Evolutionary conservation across 2,113 vertebrate genomes (phyloP), one percentile per base, ranked within the genome.

Genomic region (Lipotes vexillifer): DNA sequence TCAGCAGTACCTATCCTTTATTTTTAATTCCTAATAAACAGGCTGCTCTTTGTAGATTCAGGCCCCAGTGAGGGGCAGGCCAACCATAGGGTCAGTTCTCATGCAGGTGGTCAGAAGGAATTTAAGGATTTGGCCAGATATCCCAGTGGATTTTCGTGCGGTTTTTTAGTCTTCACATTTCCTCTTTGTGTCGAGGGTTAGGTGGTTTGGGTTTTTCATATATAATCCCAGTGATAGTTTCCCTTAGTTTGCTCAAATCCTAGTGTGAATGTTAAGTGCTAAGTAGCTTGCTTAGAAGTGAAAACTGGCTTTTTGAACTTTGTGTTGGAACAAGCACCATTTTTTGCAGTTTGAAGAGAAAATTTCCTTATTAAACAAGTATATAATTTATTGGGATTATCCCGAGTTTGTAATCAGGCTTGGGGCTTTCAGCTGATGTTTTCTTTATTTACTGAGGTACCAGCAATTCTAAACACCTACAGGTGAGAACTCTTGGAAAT

Each of bases 151-250:
- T 93, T 87, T 88, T 95, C 23, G 41, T 84, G 49, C 80, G 66
- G 31, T 31, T 96, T 74, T 71, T 83, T 93, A 84, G 46, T 95
- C n/a, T 94, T 92, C 33, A 71, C 25, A 68, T 85, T 88, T 81
- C 38, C 55, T n/a, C 57, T 13, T 74, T 88, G 36, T 69, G 36
- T 65, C 36, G 88, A 5, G n/a, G 33, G 5, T 87, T 82, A 75
- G 0, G 57, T 82, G 66, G n/a, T 80, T 95, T 66, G 31, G 38
- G 23, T 33, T 90, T 2, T 57, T 77, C 3, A 10, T 21, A 8
- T 87, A 15, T 36, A 92, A 44, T 68, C 57, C 41, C 57, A 74
- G 33, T 59, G 84, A 91, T 55, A 93, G 21, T 21, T 84, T 93
- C 17, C 6, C 55, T 83, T 84, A 84, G 36, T 72, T 78, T 92